Evolutionary conservation across 2,797 vertebrate species (phyloP), one percentile per base, ranked within the genome.

Genomic region (Paedocypris micromegethes): DNA sequence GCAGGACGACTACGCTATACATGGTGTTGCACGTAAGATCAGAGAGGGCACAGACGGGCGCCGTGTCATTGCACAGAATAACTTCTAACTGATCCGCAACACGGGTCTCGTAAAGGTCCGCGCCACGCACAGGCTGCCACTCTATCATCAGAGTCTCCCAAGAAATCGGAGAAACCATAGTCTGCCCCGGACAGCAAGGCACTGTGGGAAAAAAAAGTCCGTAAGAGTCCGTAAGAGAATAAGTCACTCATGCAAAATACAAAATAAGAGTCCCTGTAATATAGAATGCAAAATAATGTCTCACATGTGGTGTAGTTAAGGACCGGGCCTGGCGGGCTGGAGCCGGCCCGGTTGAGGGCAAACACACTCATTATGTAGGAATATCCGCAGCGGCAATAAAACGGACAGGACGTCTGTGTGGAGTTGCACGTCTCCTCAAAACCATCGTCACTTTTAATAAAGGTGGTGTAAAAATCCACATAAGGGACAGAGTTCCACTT

Each of bases 261-360:
- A 23, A 23, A 23, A 23, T 23, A 23, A 23, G 23, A 23, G 23
- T 23, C n/a, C n/a, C n/a, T n/a, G n/a, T n/a, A n/a, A n/a, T n/a
- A n/a, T n/a, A n/a, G 4, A 61, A 5, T 41, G 0, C 9, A 40
- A 4, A 9, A 9, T 48, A 5, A 4, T 40, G 3, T 79, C 91
- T 87, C 81, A 93, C 95, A 81, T 75, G 93, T 92, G 72, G 92
- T 95, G 55, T 93, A 85, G 84, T 91, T 96, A 59, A 96, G 75
- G 41, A 88, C 69, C 0, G 86, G 75, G 3, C 93, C 93, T 47
- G 84, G 64, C 41, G 89, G 89, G 74, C 95, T 95, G 76, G 87
- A 81, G 5, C 95, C 94, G 0, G 92, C 93, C 48, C 79, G 77
- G 80, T 94, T 98, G 65, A 90, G 88, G 0, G 93, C 93, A 23